Evolutionary conservation across 1,140 invertebrate species (phyloP).

Genomic region (Delia radicum): DNA sequence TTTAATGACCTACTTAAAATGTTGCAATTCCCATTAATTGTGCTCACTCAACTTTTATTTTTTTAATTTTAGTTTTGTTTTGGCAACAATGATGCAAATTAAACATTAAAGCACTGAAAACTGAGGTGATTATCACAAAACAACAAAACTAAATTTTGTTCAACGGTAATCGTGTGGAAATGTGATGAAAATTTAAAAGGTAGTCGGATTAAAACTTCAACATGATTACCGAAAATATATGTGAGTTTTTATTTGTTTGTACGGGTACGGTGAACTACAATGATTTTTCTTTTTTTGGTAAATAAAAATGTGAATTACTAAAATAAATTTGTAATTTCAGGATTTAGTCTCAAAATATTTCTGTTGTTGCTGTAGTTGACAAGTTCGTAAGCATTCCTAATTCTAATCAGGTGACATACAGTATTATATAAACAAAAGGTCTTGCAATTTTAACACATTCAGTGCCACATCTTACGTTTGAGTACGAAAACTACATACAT

Average conservation of each 20-base stretch:
- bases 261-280: too few relatives aligned
- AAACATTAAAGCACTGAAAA: constrained; percentile 5
- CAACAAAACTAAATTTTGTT: constrained; percentile 12
- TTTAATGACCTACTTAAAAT: neutral
- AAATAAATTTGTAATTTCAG: too few relatives aligned
- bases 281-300: too few relatives aligned
- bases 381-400: too few relatives aligned
- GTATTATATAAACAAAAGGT: too few relatives aligned
- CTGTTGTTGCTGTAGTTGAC: too few relatives aligned
- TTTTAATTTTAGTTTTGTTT: neutral
- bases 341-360: too few relatives aligned
- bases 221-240: neutral
- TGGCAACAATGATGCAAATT: constrained; percentile 21
- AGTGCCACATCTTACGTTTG: too few relatives aligned
- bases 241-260: neutral
- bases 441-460: too few relatives aligned
- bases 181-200: constrained; percentile 3
- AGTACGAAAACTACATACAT: too few relatives aligned
- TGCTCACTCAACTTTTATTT: neutral
- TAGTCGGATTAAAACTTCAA: neutral
- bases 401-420: too few relatives aligned
- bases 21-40: neutral
- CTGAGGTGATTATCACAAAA: constrained; percentile 11
- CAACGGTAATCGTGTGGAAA: constrained; percentile 13
- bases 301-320: too few relatives aligned